phyloP scores from a whole-genome alignment of 2,888 invertebrate genomes.

The Chesias legatella region DNA sequence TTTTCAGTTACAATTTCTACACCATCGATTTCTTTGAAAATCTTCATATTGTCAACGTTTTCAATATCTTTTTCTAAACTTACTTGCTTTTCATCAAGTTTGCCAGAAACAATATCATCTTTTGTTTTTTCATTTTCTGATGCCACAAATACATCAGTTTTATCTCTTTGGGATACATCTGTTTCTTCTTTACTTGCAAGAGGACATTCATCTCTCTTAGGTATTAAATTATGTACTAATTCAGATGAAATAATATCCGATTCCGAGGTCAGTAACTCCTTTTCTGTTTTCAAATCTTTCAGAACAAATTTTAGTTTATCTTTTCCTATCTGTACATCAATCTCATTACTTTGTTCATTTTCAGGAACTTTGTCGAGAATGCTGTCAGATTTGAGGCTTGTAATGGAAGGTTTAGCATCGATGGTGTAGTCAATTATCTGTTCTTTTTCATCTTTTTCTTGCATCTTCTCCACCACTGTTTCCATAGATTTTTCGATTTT shows the following conservation, averaged over 20 bases:
- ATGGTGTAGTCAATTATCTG: slow-evolving; percentile 33
- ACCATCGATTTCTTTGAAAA: slow-evolving; percentile 36
- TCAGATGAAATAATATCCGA: slow-evolving; percentile 1
- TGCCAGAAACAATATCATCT: slow-evolving; percentile 46
- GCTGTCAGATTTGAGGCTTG: slow-evolving; percentile 44
- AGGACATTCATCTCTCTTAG: slow-evolving; percentile 21
- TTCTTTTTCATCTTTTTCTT: slow-evolving; percentile 6
- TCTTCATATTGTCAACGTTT: slow-evolving; percentile 15
- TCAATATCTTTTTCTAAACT: slow-evolving; percentile 54
- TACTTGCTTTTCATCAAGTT: slow-evolving; percentile 68
- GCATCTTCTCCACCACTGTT: slow-evolving; percentile 1
- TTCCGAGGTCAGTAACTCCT: slow-evolving; percentile 1
- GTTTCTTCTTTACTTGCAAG: slow-evolving; percentile 26
- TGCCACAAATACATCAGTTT: slow-evolving; percentile 18
- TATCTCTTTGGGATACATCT: slow-evolving; percentile 25
- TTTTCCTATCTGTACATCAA: slow-evolving; percentile 32
- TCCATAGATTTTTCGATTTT: slow-evolving; percentile 38
- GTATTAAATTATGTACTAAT: slow-evolving; percentile 1
- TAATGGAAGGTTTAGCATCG: slow-evolving; percentile 32
- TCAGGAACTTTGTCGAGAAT: slow-evolving; percentile 45
- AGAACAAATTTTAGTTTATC: slow-evolving; percentile 12
- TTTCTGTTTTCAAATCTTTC: slow-evolving; percentile 4
- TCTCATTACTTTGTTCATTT: slow-evolving; percentile 50
- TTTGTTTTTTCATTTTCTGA: slow-evolving; percentile 6
- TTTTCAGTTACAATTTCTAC: slow-evolving; percentile 37